Evolutionary conservation across 2,888 invertebrate species (phyloP).

Genomic region (Pseudolycoriella hygida): DNA sequence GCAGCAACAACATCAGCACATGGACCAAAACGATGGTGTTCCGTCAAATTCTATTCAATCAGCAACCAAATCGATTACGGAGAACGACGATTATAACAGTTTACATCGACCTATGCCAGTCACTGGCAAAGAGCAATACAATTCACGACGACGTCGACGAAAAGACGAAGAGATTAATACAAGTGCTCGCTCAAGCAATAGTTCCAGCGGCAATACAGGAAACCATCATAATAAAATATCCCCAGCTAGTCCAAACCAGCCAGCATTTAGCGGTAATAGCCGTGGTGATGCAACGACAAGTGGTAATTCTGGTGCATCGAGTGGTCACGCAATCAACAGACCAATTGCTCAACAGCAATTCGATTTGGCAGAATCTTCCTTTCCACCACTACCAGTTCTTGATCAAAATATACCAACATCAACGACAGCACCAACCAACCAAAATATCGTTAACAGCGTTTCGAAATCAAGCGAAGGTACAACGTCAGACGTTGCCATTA

Average conservation of each 20-base stretch:
- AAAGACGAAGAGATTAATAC: slow-evolving; percentile 24
- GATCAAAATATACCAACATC: not conserved
- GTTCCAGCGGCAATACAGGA: slow-evolving; percentile 3
- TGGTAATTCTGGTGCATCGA: slow-evolving; percentile 7
- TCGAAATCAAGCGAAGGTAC: not conserved
- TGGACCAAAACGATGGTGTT: slow-evolving; percentile 3
- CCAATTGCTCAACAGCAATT: slow-evolving; percentile 37
- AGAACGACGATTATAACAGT: slow-evolving; percentile 4
- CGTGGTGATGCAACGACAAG: not conserved
- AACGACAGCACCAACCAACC: not conserved
- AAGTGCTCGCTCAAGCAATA: slow-evolving; percentile 6
- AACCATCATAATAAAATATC: not conserved
- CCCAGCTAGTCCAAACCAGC: slow-evolving; percentile 8
- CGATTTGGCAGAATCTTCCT: slow-evolving; percentile 61
- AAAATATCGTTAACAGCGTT: not conserved
- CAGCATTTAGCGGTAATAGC: slow-evolving; percentile 9
- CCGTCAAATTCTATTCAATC: slow-evolving; percentile 10
- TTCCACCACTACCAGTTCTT: slow-evolving; percentile 50
- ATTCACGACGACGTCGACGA: slow-evolving; percentile 29
- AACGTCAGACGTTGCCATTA: not conserved
- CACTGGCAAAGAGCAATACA: slow-evolving; percentile 25
- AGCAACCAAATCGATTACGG: slow-evolving; percentile 3
- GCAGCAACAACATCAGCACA: slow-evolving; percentile 10
- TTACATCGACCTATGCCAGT: slow-evolving; percentile 9
- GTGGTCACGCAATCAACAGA: slow-evolving; percentile 4